phyloP scores from a whole-genome alignment of 2,113 vertebrate species.

The Rana temporaria region DNA sequence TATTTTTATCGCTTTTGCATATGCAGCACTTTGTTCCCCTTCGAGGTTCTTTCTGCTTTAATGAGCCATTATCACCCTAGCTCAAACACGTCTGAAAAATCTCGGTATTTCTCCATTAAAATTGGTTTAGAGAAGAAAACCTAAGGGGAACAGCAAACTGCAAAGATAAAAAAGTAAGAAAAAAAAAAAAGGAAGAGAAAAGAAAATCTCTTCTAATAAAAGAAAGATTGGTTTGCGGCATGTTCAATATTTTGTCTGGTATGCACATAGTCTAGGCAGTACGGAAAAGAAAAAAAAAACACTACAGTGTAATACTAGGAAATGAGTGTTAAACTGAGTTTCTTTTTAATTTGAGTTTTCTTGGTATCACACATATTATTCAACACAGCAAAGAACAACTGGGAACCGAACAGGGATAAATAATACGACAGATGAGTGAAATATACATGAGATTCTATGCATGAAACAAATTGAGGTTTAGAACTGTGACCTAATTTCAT shows the following conservation, averaged over 20 bases:
- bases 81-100: constrained; percentile 56
- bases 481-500: constrained; percentile 41
- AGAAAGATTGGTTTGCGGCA: constrained; percentile 49
- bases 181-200: constrained; percentile 41
- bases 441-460: constrained; percentile 42
- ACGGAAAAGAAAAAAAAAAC: background rate
- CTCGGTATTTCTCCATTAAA: constrained; percentile 55
- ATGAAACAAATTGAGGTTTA: constrained; percentile 50
- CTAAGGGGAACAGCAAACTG: constrained; percentile 50
- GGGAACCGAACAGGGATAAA: constrained; percentile 19
- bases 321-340: constrained; percentile 39
- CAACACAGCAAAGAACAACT: constrained; percentile 46
- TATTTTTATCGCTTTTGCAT: constrained; percentile 57
- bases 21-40: constrained; percentile 51
- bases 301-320: constrained; percentile 28
- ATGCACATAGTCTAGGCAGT: constrained; percentile 33
- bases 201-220: constrained; percentile 55
- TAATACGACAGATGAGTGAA: constrained; percentile 41
- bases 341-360: constrained; percentile 36
- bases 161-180: constrained; percentile 52
- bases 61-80: constrained; percentile 55
- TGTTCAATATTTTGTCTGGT: constrained; percentile 52
- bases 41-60: constrained; percentile 55
- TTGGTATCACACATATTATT: constrained; percentile 34
- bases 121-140: constrained; percentile 54